These are phyloP conservation scores for Yponomeuta sedellus DNA, from an alignment of 2,888 invertebrate species.

Conservation along the genomic window DNA sequence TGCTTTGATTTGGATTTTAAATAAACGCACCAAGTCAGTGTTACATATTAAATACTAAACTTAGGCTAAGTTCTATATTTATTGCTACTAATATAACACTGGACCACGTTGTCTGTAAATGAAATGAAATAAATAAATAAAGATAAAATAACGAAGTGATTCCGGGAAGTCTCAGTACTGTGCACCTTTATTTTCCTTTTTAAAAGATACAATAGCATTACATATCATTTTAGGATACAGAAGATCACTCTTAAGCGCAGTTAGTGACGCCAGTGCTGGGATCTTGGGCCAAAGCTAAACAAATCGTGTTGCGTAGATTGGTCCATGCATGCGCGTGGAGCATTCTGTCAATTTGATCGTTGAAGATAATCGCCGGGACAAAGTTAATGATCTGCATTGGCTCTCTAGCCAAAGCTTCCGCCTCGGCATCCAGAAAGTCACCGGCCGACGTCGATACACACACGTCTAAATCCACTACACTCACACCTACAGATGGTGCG, in stretches of 20 bases:
- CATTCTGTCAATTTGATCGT: constrained; percentile 33
- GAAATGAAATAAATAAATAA: too few species aligned
- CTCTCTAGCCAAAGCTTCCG: constrained; percentile 38
- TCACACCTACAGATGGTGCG: constrained; percentile 41
- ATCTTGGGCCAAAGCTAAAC: constrained; percentile 48
- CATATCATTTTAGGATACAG: too few species aligned
- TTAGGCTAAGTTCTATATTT: too few species aligned
- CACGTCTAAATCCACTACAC: constrained; percentile 41
- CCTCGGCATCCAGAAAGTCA: constrained; percentile 40
- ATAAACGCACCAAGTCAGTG: too few species aligned
- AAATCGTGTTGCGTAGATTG: constrained; percentile 41
- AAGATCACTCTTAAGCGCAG: constrained; percentile 26
- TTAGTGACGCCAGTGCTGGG: constrained; percentile 39
- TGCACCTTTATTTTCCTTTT: too few species aligned
- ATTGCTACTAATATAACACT: too few species aligned
- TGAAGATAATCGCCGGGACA: constrained; percentile 54
- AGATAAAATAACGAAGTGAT: too few species aligned
- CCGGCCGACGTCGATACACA: constrained; percentile 43
- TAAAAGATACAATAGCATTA: too few species aligned
- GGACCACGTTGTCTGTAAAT: too few species aligned
- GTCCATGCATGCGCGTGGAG: constrained; percentile 32
- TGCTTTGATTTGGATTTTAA: too few species aligned
- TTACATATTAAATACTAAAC: too few species aligned
- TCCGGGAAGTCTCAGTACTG: too few species aligned
- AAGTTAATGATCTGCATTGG: constrained; percentile 41